Percentiles rank a stretch among this genome's conserved stretches.
Conservation (phyloP, 2,113 vertebrate species). For the Peromyscus leucopus region DNA sequence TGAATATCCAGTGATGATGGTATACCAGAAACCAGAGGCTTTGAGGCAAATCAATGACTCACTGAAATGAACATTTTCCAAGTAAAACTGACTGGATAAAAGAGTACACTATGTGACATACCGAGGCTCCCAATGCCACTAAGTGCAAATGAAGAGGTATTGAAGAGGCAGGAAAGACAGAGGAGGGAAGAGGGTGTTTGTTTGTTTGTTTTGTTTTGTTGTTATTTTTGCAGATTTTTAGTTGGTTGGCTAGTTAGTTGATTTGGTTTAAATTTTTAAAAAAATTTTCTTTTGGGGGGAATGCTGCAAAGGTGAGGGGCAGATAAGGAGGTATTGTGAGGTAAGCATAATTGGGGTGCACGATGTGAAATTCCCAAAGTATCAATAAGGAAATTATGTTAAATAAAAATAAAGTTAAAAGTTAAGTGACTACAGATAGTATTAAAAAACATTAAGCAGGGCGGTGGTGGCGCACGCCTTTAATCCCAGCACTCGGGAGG, state of each 20-base stretch:
- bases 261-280: background rate
- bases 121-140: background rate
- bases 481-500: too few relatives aligned
- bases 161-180: background rate
- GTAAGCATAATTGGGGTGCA: background rate
- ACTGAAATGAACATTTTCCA: background rate
- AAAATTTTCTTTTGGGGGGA: background rate
- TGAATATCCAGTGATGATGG: background rate
- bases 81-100: background rate
- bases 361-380: background rate
- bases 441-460: background rate
- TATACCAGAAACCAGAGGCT: background rate
- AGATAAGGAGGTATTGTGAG: background rate
- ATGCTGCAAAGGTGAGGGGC: background rate
- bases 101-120: background rate
- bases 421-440: background rate
- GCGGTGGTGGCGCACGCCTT: too few relatives aligned
- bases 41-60: background rate
- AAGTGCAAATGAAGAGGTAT: background rate
- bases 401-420: background rate
- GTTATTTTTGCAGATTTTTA: background rate
- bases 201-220: background rate
- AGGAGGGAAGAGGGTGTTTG: background rate
- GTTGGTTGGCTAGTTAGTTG: background rate
- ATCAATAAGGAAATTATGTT: background rate